Evolutionary conservation across 2,113 vertebrate species (phyloP).

Genomic region (Spheniscus mendiculus): DNA sequence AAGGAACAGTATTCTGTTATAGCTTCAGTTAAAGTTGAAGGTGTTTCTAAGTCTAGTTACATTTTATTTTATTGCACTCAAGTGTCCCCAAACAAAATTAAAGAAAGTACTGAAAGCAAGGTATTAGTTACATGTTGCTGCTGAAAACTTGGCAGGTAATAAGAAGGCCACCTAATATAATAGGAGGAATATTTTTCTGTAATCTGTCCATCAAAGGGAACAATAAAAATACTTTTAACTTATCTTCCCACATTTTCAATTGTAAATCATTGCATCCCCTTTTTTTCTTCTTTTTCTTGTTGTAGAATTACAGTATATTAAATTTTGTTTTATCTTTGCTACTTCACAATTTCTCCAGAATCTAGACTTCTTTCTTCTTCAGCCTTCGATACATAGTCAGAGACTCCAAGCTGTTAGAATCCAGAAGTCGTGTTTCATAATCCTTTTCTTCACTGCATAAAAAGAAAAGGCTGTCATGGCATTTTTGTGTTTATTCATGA

Average conservation of each 20-base stretch:
- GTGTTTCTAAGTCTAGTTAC: neutral
- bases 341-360: neutral
- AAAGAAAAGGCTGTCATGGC: neutral
- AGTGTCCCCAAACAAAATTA: neutral
- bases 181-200: neutral
- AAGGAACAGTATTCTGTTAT: neutral
- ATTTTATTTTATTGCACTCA: neutral
- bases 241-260: neutral
- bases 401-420: neutral
- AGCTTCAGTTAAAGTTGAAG: neutral
- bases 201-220: neutral
- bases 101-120: neutral
- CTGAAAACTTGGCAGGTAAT: neutral
- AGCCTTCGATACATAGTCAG: neutral
- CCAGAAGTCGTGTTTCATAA: neutral
- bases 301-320: neutral
- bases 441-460: neutral
- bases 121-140: neutral
- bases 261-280: accelerated
- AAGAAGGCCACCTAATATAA: neutral
- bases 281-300: neutral
- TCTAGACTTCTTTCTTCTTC: neutral
- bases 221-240: neutral
- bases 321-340: neutral
- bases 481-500: constrained; percentile 11